phyloP scores from a whole-genome alignment of 2,797 vertebrate species.

The Peromyscus nudipes region DNA sequence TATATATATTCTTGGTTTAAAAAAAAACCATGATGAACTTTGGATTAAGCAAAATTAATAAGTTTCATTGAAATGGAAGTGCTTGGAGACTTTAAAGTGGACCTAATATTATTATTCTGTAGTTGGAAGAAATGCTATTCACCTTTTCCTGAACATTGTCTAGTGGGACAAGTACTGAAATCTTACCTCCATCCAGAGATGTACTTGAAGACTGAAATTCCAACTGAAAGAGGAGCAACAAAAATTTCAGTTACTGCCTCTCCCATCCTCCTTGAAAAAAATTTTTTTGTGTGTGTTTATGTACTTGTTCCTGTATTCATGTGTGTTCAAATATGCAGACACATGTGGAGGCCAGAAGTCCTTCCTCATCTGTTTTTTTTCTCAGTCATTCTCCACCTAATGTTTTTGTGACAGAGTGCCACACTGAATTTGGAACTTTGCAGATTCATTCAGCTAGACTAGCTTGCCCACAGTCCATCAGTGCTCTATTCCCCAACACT shows the following conservation, averaged over 20 bases:
- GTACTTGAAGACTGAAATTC: constrained; percentile 26
- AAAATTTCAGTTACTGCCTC: neutral
- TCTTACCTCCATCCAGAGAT: neutral
- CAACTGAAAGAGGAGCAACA: neutral
- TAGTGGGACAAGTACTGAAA: neutral
- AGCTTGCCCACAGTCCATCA: neutral
- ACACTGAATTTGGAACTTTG: neutral
- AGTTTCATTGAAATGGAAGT: neutral
- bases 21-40: neutral
- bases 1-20: neutral
- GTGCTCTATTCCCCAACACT: no score
- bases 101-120: neutral
- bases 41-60: neutral
- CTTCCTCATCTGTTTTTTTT: neutral
- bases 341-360: neutral
- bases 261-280: neutral
- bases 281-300: neutral
- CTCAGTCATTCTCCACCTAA: neutral
- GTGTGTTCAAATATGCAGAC: neutral
- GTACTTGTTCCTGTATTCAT: neutral
- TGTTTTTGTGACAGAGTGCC: neutral
- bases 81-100: neutral
- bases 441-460: neutral
- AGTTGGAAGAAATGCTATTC: neutral
- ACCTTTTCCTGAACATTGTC: neutral